These are phyloP conservation scores for Dugesia japonica DNA, from an alignment of 2,888 invertebrate genomes.

Conservation along the genomic window DNA sequence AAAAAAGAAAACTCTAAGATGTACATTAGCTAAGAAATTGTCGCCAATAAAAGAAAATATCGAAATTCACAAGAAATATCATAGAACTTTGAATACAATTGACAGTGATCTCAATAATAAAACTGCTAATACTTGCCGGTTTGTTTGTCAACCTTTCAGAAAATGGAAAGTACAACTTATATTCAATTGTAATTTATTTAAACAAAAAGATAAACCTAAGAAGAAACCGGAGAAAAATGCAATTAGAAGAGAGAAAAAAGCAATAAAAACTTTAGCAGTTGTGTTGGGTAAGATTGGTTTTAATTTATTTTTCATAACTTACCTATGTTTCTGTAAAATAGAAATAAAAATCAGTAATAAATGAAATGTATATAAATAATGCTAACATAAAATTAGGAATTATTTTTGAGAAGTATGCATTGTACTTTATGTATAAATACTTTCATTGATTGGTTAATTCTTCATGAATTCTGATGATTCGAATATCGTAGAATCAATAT, in stretches of 20 bases:
- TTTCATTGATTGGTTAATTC: too few relatives aligned
- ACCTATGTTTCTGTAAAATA: too few relatives aligned
- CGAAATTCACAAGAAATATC: conserved; percentile 14
- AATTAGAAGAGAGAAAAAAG: neutral
- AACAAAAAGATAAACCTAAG: neutral
- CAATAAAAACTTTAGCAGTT: neutral
- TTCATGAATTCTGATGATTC: too few relatives aligned
- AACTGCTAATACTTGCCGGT: neutral
- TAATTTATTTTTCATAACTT: too few relatives aligned
- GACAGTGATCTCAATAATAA: conserved; percentile 14
- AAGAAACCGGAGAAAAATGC: conserved; percentile 1
- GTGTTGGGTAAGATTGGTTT: neutral
- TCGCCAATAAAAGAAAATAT: neutral
- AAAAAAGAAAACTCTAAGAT: neutral
- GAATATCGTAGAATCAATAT: too few relatives aligned
- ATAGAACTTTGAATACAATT: neutral
- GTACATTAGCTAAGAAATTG: neutral
- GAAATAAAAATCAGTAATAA: too few relatives aligned
- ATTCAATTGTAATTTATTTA: neutral
- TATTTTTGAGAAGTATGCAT: too few relatives aligned
- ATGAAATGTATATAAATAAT: too few relatives aligned
- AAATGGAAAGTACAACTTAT: neutral
- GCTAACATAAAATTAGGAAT: too few relatives aligned
- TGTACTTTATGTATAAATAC: too few relatives aligned
- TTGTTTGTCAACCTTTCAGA: neutral